These are phyloP conservation scores for Scortum barcoo DNA, from an alignment of 2,113 vertebrate species.

Conservation along the genomic window DNA sequence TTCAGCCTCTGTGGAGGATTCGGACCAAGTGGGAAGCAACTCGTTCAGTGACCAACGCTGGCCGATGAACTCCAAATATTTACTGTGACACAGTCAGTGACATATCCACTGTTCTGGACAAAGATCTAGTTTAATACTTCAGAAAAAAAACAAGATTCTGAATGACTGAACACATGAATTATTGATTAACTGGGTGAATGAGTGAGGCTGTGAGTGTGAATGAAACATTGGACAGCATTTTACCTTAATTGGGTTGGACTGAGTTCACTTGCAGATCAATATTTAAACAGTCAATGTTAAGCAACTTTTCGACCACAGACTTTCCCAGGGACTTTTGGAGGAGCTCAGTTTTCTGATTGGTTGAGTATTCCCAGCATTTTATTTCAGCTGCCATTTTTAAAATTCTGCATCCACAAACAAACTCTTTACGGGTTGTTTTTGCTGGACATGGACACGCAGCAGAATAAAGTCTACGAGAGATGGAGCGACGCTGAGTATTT, in stretches of 20 bases:
- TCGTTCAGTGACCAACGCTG: neutral
- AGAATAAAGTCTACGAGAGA: too few relatives aligned
- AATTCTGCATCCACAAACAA: too few relatives aligned
- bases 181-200: too few relatives aligned
- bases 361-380: neutral
- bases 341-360: neutral
- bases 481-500: too few relatives aligned
- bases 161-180: neutral
- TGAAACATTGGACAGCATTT: neutral
- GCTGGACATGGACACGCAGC: too few relatives aligned
- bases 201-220: too few relatives aligned
- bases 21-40: constrained; percentile 7
- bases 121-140: neutral
- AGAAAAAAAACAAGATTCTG: neutral
- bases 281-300: neutral
- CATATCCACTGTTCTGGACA: neutral
- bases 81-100: neutral
- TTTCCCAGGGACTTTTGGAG: too few relatives aligned
- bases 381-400: too few relatives aligned
- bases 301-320: too few relatives aligned
- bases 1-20: constrained; percentile 23
- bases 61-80: constrained; percentile 27
- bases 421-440: too few relatives aligned
- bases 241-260: neutral
- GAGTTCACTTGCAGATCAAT: neutral